These are phyloP conservation scores for Bolinopsis microptera DNA, from an alignment of 37 sponge, comb jelly and placozoan genomes.

Conservation along the genomic window DNA sequence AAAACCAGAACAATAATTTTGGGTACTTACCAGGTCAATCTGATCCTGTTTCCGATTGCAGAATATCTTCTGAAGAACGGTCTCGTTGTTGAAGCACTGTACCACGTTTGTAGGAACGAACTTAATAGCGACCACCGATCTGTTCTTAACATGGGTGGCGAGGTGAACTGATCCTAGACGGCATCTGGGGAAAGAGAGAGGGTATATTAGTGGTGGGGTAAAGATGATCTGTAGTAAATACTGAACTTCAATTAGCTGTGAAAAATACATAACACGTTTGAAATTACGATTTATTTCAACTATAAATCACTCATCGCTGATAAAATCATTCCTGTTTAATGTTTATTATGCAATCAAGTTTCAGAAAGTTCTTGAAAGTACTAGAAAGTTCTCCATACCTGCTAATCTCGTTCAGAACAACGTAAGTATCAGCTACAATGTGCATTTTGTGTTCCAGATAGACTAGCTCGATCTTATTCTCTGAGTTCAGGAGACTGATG, in stretches of 20 bases:
- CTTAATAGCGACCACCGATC: conserved; percentile 23
- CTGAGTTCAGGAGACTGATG: neutral
- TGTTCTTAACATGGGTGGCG: conserved; percentile 38
- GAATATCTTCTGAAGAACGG: neutral
- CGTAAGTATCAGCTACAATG: conserved; percentile 57
- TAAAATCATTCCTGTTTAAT: too few relatives aligned
- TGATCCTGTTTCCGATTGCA: neutral
- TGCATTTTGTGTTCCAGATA: conserved; percentile 60
- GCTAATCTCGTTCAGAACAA: conserved; percentile 57
- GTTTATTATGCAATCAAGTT: neutral
- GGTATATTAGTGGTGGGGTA: neutral
- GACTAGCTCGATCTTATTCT: conserved; percentile 35
- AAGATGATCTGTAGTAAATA: too few relatives aligned
- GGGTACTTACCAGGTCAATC: neutral
- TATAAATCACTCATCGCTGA: too few relatives aligned
- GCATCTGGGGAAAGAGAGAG: neutral
- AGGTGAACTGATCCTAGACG: conserved; percentile 47
- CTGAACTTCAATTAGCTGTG: too few relatives aligned
- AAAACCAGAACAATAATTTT: too few relatives aligned
- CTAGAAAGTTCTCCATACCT: neutral
- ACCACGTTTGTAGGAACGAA: conserved; percentile 59
- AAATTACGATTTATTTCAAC: too few relatives aligned
- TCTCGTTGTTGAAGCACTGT: conserved; percentile 19
- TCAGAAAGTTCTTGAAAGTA: neutral
- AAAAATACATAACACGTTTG: too few relatives aligned